Evolutionary conservation across 2,113 vertebrate species (phyloP).

Genomic region (Daubentonia madagascariensis): DNA sequence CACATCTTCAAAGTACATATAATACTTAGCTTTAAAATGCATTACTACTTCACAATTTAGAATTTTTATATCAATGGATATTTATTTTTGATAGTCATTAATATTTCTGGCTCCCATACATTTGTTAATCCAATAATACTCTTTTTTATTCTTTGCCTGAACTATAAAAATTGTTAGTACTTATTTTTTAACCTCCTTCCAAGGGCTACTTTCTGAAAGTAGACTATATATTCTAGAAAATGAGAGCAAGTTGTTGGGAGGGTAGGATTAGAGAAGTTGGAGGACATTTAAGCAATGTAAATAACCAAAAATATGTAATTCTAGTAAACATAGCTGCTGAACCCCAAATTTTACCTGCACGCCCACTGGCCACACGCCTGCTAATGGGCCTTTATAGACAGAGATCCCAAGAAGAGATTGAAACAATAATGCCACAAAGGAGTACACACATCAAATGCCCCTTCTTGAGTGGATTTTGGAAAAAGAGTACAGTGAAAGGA

Average conservation of each 20-base stretch:
- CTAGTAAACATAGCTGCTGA: background rate
- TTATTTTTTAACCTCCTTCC: constrained; percentile 3
- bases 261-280: background rate
- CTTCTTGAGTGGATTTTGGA: background rate
- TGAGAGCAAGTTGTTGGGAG: background rate
- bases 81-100: constrained; percentile 49
- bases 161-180: background rate
- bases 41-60: constrained; percentile 71
- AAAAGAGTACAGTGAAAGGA: background rate
- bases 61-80: constrained; percentile 46
- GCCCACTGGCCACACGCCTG: too few species aligned
- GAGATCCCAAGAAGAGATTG: background rate
- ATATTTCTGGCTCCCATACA: constrained; percentile 31
- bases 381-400: background rate
- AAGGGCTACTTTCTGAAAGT: background rate
- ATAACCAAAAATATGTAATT: background rate
- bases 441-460: background rate
- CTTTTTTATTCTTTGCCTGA: background rate
- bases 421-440: background rate
- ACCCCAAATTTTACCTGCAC: background rate
- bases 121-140: constrained; percentile 28
- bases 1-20: constrained; percentile 69
- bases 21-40: constrained; percentile 67
- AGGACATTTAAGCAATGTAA: background rate
- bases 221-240: background rate